These are phyloP conservation scores for Rhinolophus ferrumequinum DNA, from an alignment of 2,113 vertebrate species.

Conservation along the genomic window DNA sequence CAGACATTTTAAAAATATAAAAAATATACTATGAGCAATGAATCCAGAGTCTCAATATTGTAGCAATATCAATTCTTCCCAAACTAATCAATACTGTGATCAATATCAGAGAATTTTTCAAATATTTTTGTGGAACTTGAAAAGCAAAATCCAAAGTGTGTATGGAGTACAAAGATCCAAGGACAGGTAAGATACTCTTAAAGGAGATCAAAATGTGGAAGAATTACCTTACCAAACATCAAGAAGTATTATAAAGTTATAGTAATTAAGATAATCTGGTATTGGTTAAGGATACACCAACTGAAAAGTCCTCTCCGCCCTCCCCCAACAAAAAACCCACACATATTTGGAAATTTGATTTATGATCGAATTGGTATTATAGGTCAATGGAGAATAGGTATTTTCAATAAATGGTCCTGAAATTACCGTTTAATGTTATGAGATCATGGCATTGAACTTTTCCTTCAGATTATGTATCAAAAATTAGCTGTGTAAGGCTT, in stretches of 20 bases:
- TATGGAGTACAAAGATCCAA: not conserved
- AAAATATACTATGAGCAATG: not conserved
- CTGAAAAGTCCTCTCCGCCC: not conserved
- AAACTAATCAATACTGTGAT: not conserved
- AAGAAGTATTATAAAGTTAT: not conserved
- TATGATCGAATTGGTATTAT: not conserved
- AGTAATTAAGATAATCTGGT: not conserved
- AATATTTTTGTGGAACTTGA: not conserved
- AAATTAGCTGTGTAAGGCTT: not conserved
- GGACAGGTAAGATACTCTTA: not conserved
- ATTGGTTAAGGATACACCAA: not conserved
- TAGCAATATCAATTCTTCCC: not conserved
- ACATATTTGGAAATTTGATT: not conserved
- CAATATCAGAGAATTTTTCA: not conserved
- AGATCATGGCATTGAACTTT: not conserved
- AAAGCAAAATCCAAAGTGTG: not conserved
- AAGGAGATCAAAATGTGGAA: not conserved
- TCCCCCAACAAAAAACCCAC: not conserved
- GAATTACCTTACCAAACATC: not conserved
- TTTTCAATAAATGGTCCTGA: not conserved
- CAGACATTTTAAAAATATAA: not conserved
- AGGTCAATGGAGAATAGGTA: not conserved
- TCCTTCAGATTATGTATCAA: not conserved
- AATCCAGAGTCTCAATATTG: not conserved
- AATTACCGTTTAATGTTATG: not conserved